A percentile compares a stretch with the other conserved stretches of the same genome.
phyloP scores from a whole-genome alignment of 2,113 vertebrate genomes.

The Psammodynastes pulverulentus region DNA sequence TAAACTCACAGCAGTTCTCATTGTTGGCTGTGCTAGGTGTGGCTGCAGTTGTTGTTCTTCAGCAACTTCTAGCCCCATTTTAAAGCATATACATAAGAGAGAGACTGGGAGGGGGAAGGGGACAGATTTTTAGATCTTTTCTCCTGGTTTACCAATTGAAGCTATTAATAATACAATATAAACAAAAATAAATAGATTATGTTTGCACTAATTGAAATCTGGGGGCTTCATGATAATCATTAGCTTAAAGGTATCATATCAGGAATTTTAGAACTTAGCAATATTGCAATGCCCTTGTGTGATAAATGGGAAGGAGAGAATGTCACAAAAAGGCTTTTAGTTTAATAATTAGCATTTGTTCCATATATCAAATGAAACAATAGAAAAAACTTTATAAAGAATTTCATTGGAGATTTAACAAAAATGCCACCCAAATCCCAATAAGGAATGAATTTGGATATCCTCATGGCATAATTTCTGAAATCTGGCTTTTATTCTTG shows the following conservation, averaged over 20 bases:
- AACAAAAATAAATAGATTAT: not conserved
- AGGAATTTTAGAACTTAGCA: not conserved
- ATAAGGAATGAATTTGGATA: not conserved
- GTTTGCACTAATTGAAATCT: not conserved
- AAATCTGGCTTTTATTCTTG: not conserved
- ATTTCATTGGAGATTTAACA: not conserved
- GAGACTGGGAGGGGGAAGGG: not conserved
- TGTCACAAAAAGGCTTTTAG: not conserved
- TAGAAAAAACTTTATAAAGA: not conserved
- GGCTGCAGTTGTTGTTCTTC: not conserved
- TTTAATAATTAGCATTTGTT: not conserved
- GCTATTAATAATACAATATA: not conserved
- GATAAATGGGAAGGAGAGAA: not conserved
- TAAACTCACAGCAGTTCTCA: not conserved
- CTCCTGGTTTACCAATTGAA: not conserved
- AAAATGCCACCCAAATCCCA: not conserved
- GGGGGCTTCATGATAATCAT: not conserved
- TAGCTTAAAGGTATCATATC: not conserved
- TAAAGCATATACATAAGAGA: not conserved
- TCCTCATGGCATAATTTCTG: not conserved
- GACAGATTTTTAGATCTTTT: not conserved
- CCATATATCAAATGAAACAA: not conserved
- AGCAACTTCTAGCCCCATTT: not conserved
- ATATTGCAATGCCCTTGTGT: not conserved
- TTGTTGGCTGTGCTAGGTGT: not conserved